Evolutionary conservation across 2,113 vertebrate species (phyloP), one percentile per base, ranked within the genome.

Genomic region (Engystomops pustulosus): DNA sequence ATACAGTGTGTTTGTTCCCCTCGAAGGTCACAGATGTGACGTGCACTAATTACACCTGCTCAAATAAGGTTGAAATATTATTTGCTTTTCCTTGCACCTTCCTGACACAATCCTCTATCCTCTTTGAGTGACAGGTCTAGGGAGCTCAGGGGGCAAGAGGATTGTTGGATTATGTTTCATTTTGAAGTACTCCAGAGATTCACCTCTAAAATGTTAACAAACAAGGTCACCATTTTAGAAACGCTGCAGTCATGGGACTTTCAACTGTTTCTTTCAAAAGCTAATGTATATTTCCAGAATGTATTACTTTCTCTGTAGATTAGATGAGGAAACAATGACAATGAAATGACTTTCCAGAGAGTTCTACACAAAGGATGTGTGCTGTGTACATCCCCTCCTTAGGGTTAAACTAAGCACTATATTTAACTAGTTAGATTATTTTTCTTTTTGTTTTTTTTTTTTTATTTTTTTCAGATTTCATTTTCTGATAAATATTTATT

Each of bases 151-250:
- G 83, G 83, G 38, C 60, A 85, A 55, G 74, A 51, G 62, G 23
- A 70, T 79, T 76, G 82, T 53, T 69, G 75, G 83, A 79, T 85
- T 85, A 69, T 78, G 62, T 85, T 85, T 85, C 75, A 84, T 79
- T 79, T 70, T 55, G 30, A 79, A 79, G 74, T 55, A 69, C 83
- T 85, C 83, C 20, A 45, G 83, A 85, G 83, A 70, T 68, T 84
- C 81, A 84, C 81, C 81, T 84, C 60, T 84, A 51, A 79, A 79
- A 85, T 85, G 74, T 69, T 79, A 85, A 85, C 83, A 85, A 85
- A 85, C 83, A 85, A 85, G 83, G 83, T 85, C 83, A 85, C 83
- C 75, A 58, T 79, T 85, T 79, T 70, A 69, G 83, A 85, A 78
- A 70, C 34, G 45, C 30, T 32, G 62, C 75, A 85, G 83, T 77